These are phyloP conservation scores for Asteroscopus sphinx DNA, from an alignment of 2,888 invertebrate species.

Conservation along the genomic window DNA sequence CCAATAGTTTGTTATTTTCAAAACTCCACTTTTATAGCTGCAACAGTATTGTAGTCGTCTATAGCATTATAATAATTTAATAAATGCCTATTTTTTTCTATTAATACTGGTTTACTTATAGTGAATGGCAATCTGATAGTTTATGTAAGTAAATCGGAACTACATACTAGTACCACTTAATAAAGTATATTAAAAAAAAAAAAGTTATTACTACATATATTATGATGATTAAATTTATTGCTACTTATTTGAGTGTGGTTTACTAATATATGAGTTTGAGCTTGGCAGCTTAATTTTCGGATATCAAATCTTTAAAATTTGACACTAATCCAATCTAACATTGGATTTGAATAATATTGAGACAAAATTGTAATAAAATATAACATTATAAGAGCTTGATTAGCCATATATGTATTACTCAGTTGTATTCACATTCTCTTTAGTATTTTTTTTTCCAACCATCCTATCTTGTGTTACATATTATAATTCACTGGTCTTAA, in stretches of 20 bases:
- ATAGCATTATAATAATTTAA: neutral
- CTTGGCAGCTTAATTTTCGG: neutral
- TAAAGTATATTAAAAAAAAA: neutral
- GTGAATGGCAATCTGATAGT: neutral
- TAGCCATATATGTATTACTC: conserved; percentile 1
- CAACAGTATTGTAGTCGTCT: conserved; percentile 8
- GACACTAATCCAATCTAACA: too few relatives aligned
- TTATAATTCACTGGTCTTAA: neutral
- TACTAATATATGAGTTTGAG: neutral
- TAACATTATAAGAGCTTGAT: neutral
- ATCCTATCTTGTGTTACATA: neutral
- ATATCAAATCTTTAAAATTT: too few relatives aligned
- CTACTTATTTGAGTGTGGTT: neutral
- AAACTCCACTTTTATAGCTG: too few relatives aligned
- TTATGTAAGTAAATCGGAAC: neutral
- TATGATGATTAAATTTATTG: neutral
- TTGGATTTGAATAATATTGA: too few relatives aligned
- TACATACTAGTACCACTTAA: neutral
- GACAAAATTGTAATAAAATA: too few relatives aligned
- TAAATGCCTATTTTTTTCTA: conserved; percentile 13
- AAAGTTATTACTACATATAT: neutral
- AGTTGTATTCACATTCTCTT: conserved; percentile 1
- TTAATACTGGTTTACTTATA: conserved; percentile 4
- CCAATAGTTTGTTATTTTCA: too few relatives aligned
- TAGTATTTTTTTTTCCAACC: neutral